Base-by-base conservation (phyloP, 1,140 invertebrate genomes). In the Archivesica marissinica region DNA sequence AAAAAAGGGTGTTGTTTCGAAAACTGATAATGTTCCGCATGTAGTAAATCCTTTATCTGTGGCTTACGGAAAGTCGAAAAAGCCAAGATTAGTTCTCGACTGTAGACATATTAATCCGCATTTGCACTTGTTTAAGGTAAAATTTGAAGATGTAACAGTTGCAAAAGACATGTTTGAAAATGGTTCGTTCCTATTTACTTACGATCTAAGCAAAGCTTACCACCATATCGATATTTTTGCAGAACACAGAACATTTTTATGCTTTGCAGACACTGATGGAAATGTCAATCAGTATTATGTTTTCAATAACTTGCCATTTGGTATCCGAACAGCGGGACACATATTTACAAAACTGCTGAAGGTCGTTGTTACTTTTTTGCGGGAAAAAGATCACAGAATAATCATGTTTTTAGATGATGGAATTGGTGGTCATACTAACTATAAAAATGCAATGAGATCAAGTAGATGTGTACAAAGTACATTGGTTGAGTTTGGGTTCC, bases 111-210 rank as follows among this genome's bases (percentile, higher is more conserved):
- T 76, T 33, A 30, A 76, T 54, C 52, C 74, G 20, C 38, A 39
- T 25, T 44, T 78, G 1, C 64, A 85, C 61, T 54, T 38, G n/a
- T 64, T 85, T 35, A 72, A 64, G 61, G 52, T 76, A 54, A 85
- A 85, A 72, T 85, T 78, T 54, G 83, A 85, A 78, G 83, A 85
- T 35, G 54, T 68, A 17, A 85, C 41, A 59, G 35, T 72, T 7
- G 61, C 64, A 41, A 23, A 68, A 38, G 39, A 35, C 13, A 17
- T 81, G 15, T 80, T 80, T 50, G 52, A 81, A n/a, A n/a, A n/a
- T n/a, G 0, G 28, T 44, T 56, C 59, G 50, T 83, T 72, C 64
- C 9, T 70, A 44, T 83, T 56, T 33, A 74, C 68, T 35, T 83
- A 68, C 76, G 74, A 83, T 56, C 25, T 87, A 0, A 87, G 77